A percentile compares a stretch with the other conserved stretches of the same genome.
phyloP scores from a whole-genome alignment of 2,888 invertebrate species.

The Euplexia lucipara region DNA sequence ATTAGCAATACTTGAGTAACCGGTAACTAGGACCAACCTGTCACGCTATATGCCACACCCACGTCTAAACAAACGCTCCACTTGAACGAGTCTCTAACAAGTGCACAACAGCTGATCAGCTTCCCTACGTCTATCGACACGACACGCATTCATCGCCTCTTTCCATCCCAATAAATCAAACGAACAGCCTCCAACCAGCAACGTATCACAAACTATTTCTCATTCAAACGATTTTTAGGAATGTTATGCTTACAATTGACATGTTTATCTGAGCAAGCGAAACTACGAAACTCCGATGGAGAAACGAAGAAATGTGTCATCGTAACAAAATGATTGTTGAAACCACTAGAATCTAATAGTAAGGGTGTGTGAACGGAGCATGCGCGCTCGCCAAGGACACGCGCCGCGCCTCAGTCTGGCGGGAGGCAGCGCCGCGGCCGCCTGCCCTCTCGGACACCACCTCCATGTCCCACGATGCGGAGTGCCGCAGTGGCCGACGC shows the following conservation, averaged over 20 bases:
- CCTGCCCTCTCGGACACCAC: constrained; percentile 73
- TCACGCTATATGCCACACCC: constrained; percentile 78
- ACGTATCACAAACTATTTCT: constrained; percentile 39
- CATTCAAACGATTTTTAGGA: constrained; percentile 25
- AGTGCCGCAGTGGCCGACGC: constrained; percentile 84
- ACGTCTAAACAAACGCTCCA: constrained; percentile 65
- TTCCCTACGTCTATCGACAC: constrained; percentile 55
- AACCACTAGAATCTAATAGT: constrained; percentile 81
- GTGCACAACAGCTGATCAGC: constrained; percentile 59
- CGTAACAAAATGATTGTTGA: constrained; percentile 76
- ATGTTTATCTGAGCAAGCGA: constrained; percentile 60
- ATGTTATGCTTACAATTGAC: constrained; percentile 47
- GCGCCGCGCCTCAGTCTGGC: constrained; percentile 87
- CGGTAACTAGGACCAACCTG: constrained; percentile 70
- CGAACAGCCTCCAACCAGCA: constrained; percentile 33
- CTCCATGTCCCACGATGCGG: constrained; percentile 78
- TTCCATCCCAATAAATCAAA: constrained; percentile 30
- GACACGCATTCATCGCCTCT: constrained; percentile 60
- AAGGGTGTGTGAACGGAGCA: constrained; percentile 82
- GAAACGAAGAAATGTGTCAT: constrained; percentile 76
- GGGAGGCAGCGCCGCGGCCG: constrained; percentile 85
- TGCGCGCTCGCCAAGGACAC: constrained; percentile 87
- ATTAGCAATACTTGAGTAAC: constrained; percentile 35
- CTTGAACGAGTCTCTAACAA: constrained; percentile 58
- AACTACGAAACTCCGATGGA: constrained; percentile 70